Percentiles rank a stretch among this genome's conserved stretches.
Evolutionary conservation across 2,797 vertebrate genomes (phyloP).

Genomic region (Enteromius fasciolatus): DNA sequence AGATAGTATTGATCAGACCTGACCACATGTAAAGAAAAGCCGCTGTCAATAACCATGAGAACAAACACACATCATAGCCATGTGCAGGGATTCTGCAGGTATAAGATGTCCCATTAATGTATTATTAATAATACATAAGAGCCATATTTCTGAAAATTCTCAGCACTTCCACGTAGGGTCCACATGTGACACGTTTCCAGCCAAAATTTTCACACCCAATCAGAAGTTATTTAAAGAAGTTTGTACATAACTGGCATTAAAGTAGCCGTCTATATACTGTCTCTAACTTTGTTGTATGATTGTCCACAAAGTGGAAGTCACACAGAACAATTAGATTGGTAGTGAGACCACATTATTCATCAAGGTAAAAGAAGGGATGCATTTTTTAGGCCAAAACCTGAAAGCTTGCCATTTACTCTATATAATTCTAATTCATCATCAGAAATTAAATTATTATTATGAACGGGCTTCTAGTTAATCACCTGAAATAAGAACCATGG

Average conservation of each 20-base stretch:
- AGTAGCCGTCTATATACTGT: not conserved
- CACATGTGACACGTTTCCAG: not conserved
- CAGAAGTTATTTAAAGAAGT: not conserved
- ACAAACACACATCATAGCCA: not conserved
- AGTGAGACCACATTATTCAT: not conserved
- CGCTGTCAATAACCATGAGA: not conserved
- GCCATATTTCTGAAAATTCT: not conserved
- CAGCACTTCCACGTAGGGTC: not conserved
- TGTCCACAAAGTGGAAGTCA: not conserved
- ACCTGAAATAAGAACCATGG: not conserved
- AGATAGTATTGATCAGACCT: conserved; percentile 29
- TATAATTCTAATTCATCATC: not conserved
- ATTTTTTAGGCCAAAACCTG: conserved; percentile 3
- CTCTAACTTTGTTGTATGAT: not conserved
- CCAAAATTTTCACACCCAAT: not conserved
- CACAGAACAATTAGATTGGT: not conserved
- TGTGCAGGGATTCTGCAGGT: not conserved
- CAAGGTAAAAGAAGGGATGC: not conserved
- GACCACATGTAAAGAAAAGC: conserved; percentile 12
- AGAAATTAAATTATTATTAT: not conserved
- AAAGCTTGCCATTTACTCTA: not conserved
- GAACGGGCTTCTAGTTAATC: not conserved
- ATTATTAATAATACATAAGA: not conserved
- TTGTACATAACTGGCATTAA: not conserved
- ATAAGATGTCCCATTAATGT: not conserved